A percentile compares a stretch with the other conserved stretches of the same genome.
These are phyloP conservation scores for Limnephilus rhombicus DNA, from an alignment of 2,888 invertebrate species.

Conservation along the genomic window DNA sequence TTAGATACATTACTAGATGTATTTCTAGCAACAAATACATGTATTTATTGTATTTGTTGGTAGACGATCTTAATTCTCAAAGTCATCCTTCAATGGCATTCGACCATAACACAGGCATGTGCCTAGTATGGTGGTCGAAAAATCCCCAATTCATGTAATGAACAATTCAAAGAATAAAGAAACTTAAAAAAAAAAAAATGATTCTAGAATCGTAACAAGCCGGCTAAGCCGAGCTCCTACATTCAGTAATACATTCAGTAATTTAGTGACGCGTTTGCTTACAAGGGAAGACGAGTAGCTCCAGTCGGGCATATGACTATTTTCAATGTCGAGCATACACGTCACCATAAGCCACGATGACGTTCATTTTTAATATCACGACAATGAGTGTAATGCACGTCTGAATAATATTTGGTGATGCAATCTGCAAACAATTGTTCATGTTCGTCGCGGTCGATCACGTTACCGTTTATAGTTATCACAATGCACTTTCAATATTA, in stretches of 20 bases:
- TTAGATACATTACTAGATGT: no score
- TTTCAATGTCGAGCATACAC: background rate
- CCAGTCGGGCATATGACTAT: background rate
- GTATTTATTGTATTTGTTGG: no score
- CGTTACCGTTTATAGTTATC: background rate
- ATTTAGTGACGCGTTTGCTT: no score
- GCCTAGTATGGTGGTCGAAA: no score
- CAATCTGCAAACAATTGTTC: background rate
- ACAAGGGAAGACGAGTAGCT: background rate
- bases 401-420: background rate
- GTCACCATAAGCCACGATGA: background rate
- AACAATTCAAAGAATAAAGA: no score
- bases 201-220: background rate
- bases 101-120: no score
- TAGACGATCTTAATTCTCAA: no score
- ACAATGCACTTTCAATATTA: background rate
- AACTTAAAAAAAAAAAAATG: no score
- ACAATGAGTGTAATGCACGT: background rate
- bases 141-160: no score
- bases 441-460: background rate
- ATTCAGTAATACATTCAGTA: no score
- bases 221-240: background rate
- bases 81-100: no score
- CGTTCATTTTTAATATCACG: background rate
- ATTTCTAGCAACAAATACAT: no score